Evolutionary conservation across 1,140 invertebrate species (phyloP).

Genomic region (Dendrolimus punctatus): DNA sequence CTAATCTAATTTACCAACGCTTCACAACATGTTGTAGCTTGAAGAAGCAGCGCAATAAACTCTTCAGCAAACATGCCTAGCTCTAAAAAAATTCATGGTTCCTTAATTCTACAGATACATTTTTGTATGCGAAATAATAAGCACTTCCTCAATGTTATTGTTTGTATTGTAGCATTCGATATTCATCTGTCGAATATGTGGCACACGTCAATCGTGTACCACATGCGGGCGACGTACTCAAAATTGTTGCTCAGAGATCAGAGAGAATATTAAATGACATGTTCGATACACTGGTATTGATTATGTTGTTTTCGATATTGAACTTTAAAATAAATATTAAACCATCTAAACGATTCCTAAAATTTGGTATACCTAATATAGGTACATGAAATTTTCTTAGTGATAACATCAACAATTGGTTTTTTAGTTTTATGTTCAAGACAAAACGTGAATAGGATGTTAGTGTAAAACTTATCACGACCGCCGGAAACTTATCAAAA

Average conservation of each 20-base stretch:
- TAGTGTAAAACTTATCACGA: not conserved
- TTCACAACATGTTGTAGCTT: no score
- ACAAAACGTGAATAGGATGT: not conserved
- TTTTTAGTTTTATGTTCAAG: no score
- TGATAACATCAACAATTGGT: no score
- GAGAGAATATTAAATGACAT: constrained; percentile 35
- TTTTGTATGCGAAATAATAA: not conserved
- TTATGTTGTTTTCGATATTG: no score
- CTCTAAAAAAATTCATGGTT: no score
- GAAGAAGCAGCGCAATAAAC: no score
- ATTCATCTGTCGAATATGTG: constrained; percentile 33
- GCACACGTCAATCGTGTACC: constrained; percentile 47
- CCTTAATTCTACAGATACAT: not conserved
- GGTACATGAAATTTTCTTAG: no score
- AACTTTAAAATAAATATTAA: no score
- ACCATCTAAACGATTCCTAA: no score
- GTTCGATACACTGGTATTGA: constrained; percentile 13
- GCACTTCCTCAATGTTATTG: constrained; percentile 5
- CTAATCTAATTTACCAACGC: no score
- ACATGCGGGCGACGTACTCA: constrained; percentile 42
- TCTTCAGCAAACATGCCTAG: no score
- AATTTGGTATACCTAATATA: no score
- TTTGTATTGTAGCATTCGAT: constrained; percentile 16
- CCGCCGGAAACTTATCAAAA: constrained; percentile 5
- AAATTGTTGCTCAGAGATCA: constrained; percentile 44